Percentiles rank a stretch among this genome's conserved stretches.
phyloP scores from a whole-genome alignment of 2,113 vertebrate genomes.

The Percina caprodes region DNA sequence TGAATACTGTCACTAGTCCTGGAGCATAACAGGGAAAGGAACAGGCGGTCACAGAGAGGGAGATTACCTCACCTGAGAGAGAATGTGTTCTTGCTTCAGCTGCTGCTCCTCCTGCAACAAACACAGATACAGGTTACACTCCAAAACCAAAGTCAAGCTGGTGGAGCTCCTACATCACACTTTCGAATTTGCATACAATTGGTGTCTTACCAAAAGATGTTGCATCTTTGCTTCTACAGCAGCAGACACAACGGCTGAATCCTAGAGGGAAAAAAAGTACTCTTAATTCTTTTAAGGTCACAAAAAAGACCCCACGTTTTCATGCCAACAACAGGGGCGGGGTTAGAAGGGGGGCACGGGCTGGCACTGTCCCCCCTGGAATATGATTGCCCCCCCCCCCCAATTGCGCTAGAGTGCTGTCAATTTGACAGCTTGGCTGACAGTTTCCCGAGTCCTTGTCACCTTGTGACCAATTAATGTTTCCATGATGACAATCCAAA shows the following conservation, averaged over 20 bases:
- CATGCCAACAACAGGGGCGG: neutral
- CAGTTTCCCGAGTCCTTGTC: too few species aligned
- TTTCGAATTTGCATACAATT: neutral
- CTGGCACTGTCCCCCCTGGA: too few species aligned
- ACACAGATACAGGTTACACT: neutral
- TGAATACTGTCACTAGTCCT: too few species aligned
- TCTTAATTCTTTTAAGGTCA: neutral
- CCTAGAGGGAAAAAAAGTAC: constrained; percentile 33
- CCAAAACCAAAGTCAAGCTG: neutral
- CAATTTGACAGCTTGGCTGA: too few species aligned
- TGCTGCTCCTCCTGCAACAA: constrained; percentile 59
- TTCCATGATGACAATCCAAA: too few species aligned
- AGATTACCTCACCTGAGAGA: constrained; percentile 56
- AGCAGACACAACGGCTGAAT: constrained; percentile 56
- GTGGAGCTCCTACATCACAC: neutral
- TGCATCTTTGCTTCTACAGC: constrained; percentile 64
- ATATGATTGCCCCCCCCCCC: too few species aligned
- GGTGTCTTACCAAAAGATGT: constrained; percentile 53
- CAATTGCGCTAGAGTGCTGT: too few species aligned
- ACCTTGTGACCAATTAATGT: too few species aligned
- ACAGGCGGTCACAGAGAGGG: neutral
- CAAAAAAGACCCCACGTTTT: neutral
- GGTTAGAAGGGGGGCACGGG: too few species aligned
- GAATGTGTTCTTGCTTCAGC: constrained; percentile 57
- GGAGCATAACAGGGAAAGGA: neutral